These are phyloP conservation scores for Hymenopus coronatus DNA, from an alignment of 2,888 invertebrate genomes.

Conservation along the genomic window DNA sequence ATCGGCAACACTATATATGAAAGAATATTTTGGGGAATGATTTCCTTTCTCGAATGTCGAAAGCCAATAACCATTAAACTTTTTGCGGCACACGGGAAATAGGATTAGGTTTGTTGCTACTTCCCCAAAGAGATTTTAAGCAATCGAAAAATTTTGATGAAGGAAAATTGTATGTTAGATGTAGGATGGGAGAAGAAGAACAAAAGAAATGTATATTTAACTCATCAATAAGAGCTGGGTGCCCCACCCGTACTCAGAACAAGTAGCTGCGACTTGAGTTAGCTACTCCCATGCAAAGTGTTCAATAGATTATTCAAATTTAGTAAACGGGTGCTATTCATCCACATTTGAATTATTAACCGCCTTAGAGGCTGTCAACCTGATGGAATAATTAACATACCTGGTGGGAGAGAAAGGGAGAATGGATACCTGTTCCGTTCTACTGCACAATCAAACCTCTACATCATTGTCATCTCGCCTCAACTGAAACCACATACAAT, in stretches of 20 bases:
- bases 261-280: neutral
- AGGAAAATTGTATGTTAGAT: neutral
- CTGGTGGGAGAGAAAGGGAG: neutral
- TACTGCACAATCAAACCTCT: neutral
- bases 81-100: no score
- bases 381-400: conserved; percentile 1
- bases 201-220: neutral
- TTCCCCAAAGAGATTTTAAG: neutral
- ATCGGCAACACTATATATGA: no score
- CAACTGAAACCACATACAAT: neutral
- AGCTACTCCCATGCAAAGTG: neutral
- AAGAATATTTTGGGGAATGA: no score
- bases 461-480: neutral
- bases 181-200: neutral
- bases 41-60: no score
- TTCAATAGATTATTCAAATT: neutral
- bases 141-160: neutral
- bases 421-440: neutral
- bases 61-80: no score
- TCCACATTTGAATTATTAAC: neutral
- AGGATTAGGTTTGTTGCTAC: no score
- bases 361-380: neutral
- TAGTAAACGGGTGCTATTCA: neutral
- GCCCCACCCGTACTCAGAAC: neutral
- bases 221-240: neutral